These are phyloP conservation scores for Aphaenogaster floridana DNA, from an alignment of 1,140 invertebrate genomes.

Conservation along the genomic window DNA sequence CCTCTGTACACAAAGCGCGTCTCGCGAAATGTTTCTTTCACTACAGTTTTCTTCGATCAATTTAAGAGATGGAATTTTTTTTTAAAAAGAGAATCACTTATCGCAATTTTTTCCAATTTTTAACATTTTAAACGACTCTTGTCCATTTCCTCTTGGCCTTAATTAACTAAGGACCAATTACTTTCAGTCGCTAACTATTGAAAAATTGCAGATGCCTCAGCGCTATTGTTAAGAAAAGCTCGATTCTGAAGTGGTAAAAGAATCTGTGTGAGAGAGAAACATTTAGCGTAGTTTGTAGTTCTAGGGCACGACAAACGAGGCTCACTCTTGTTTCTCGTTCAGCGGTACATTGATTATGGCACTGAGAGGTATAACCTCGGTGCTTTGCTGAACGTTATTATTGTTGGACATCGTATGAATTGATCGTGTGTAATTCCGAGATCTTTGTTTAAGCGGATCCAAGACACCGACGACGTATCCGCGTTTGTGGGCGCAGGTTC, in stretches of 20 bases:
- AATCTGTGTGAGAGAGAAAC: not conserved
- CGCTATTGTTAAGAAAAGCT: not conserved
- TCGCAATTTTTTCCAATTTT: not conserved
- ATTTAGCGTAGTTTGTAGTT: not conserved
- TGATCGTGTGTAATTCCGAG: conserved; percentile 69
- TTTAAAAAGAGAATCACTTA: not conserved
- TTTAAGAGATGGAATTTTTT: not conserved
- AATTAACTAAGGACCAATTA: no score
- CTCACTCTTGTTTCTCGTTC: conserved; percentile 69
- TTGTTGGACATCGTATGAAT: conserved; percentile 71
- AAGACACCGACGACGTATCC: conserved; percentile 71
- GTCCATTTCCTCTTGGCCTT: not conserved
- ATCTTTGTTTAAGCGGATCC: conserved; percentile 55
- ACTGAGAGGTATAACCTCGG: conserved; percentile 79
- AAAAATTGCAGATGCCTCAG: no score
- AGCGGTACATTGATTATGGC: conserved; percentile 61
- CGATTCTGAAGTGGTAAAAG: not conserved
- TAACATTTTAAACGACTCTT: not conserved
- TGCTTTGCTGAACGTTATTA: conserved; percentile 76
- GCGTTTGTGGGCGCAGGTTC: conserved; percentile 53
- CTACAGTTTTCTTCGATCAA: not conserved
- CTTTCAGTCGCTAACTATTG: not conserved
- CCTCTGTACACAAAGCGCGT: not conserved
- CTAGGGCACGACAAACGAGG: not conserved
- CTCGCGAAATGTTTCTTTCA: not conserved